Base-by-base conservation (phyloP, 2,797 vertebrate species). In the Acomys russatus region DNA sequence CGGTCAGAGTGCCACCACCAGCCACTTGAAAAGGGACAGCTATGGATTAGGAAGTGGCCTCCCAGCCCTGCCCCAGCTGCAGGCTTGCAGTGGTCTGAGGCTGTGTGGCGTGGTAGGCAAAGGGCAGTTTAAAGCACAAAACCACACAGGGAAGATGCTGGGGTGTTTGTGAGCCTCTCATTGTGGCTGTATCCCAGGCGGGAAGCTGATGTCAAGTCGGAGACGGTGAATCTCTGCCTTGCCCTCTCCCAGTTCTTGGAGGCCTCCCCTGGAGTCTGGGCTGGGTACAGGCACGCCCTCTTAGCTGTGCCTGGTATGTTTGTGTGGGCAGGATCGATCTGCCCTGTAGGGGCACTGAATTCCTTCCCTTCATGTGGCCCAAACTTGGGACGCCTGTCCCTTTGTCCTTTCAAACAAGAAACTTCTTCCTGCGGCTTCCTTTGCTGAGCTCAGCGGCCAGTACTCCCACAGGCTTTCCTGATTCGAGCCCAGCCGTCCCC, bases 51-150 rank as follows among this genome's bases (percentile, higher is more conserved):
- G 80, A 64, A 49, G 61, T 11, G 25, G 38, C 6, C 56, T 63
- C 64, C 83, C 25, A 4, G 74, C 49, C 33, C 10, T 11, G 1
- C 22, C 9, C 22, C 59, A 70, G 56, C 80, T 61, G n/a, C 66
- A 10, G 15, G 38, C 25, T 71, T 59, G 71, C 22, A 20, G 30
- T 7, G 44, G 33, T 22, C 61, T 3, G 0, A 83, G 71, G 79
- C 25, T 0, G 0, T 25, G 91, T 38, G 38, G 59, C 38, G 78
- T 6, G n/a, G 83, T 6, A 30, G 83, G 44, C 76, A 38, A 63
- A 83, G 61, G 51, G 35, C n/a, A 51, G 12, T 33, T 73, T 56
- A 59, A 95, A 92, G 96, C 95, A 94, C 94, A 94, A 82, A 95
- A 14, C 38, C 49, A 0, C 35, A 0, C 0, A 0, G 22, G 35